Percentiles rank a stretch among this genome's conserved stretches.
phyloP scores from a whole-genome alignment of 2,113 vertebrate genomes.

The Felis chaus region DNA sequence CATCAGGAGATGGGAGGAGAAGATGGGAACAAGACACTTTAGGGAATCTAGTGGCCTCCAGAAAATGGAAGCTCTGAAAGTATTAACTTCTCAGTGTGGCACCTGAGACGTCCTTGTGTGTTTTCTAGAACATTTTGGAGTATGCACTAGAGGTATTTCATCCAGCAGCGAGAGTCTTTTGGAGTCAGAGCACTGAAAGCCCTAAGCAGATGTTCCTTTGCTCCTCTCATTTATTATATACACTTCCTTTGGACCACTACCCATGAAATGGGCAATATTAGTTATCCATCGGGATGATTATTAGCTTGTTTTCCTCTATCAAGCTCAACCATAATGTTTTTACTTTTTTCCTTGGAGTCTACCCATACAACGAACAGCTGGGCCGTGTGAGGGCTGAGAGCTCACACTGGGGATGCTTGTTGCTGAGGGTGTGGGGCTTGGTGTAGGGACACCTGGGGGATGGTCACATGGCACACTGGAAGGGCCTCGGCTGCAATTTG shows the following conservation, averaged over 20 bases:
- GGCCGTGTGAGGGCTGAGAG: neutral
- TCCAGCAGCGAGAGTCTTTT: neutral
- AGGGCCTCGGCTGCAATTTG: neutral
- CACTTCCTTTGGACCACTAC: neutral
- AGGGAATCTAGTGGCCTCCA: neutral
- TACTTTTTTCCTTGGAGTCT: conserved; percentile 35
- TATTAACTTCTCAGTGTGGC: neutral
- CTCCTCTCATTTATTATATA: neutral
- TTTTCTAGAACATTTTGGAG: conserved; percentile 23
- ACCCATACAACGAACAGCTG: neutral
- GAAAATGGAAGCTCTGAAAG: neutral
- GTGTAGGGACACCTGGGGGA: neutral
- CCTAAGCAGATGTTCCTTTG: neutral
- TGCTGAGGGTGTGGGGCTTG: neutral
- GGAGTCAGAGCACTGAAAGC: neutral
- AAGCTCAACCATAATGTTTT: conserved; percentile 37
- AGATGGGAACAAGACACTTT: neutral
- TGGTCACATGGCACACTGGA: neutral
- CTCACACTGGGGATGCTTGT: neutral
- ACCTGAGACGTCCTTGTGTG: neutral
- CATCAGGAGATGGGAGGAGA: neutral
- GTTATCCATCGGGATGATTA: neutral
- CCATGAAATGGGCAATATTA: neutral
- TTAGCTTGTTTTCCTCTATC: conserved; percentile 51
- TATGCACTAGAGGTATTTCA: neutral